Base-by-base conservation (phyloP, 1,140 invertebrate genomes). In the Ectropis grisescens region DNA sequence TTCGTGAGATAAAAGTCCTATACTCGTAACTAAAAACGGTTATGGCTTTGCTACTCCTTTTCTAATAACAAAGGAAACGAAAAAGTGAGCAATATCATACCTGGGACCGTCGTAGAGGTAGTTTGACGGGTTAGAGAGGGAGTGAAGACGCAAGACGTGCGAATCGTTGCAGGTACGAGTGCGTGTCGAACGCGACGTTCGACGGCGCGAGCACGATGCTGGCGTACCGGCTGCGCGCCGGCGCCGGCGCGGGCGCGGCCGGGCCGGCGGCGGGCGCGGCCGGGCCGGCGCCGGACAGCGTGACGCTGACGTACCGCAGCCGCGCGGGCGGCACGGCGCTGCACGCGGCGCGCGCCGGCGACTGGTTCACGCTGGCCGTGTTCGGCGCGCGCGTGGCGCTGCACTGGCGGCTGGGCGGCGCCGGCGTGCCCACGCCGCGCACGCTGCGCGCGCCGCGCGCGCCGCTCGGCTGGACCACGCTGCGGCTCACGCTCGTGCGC, bases 161-260 rank as follows among this genome's bases (percentile, higher is more conserved):
- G 29, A 25, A 13, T 35, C 14, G 29, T 23, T 3, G 24, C 35
- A 75, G 74, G 1, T 96, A 93, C 79, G 94, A 97, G 82, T 99
- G 97, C 68, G 85, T 94, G n/a, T 88, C 93, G 0, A 94, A 95
- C 61, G 90, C 90, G 4, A 94, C 94, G 4, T 94, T 96, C 54
- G 88, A 94, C 67, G 93, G 94, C 11, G 75, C 81, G 9, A 76
- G 84, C 24, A 86, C 86, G 0, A 83, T 86, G 8, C 84, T 89
- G 30, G 72, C 71, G 10, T 90, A 90, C 54, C 57, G 56, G 23
- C 58, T 85, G 45, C 74, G 78, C 5, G 52, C 38, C 48, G 56
- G 31, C 56, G 48, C 41, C 35, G 49, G 41, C 40, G 34, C 49
- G n/a, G 31, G 23, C 24, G 34, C 24, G 12, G 40, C 30, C 14